These are phyloP conservation scores for Macrobrachium nipponense DNA, from an alignment of 1,140 invertebrate genomes.

Conservation along the genomic window DNA sequence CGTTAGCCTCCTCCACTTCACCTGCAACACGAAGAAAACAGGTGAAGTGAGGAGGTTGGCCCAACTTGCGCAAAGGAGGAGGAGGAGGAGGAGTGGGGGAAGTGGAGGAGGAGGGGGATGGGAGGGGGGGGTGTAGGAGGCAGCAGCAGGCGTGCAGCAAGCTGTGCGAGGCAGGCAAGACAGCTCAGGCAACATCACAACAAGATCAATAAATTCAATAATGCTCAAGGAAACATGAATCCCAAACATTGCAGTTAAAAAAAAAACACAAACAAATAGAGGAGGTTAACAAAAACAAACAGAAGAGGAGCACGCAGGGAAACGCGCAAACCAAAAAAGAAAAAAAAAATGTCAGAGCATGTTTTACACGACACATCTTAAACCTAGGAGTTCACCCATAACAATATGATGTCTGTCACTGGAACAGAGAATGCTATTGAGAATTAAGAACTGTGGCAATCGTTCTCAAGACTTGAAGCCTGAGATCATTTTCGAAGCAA, in stretches of 20 bases:
- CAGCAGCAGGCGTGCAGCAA: neutral
- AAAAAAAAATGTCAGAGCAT: neutral
- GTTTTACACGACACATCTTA: too few relatives aligned
- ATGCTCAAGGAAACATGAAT: neutral
- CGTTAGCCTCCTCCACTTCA: conserved; percentile 69
- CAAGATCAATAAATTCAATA: conserved; percentile 13
- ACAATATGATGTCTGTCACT: too few relatives aligned
- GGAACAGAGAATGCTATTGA: too few relatives aligned
- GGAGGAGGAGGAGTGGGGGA: neutral
- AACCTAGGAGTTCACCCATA: too few relatives aligned
- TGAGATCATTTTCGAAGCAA: too few relatives aligned
- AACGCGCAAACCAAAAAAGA: neutral
- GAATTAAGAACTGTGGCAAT: too few relatives aligned
- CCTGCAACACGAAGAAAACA: conserved; percentile 63
- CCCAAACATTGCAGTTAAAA: neutral
- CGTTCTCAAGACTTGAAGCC: too few relatives aligned
- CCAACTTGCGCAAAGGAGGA: conserved; percentile 4
- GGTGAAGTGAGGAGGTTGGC: conserved; percentile 34
- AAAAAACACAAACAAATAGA: too few relatives aligned
- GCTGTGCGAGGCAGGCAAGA: neutral
- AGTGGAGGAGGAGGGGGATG: neutral
- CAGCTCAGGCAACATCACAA: neutral
- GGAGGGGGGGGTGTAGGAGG: conserved; percentile 4
- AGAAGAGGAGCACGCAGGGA: neutral
- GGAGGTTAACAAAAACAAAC: too few relatives aligned